Percentiles rank a stretch among this genome's conserved stretches.
phyloP scores from a whole-genome alignment of 2,797 vertebrate genomes.

The Pangasius krempfi region DNA sequence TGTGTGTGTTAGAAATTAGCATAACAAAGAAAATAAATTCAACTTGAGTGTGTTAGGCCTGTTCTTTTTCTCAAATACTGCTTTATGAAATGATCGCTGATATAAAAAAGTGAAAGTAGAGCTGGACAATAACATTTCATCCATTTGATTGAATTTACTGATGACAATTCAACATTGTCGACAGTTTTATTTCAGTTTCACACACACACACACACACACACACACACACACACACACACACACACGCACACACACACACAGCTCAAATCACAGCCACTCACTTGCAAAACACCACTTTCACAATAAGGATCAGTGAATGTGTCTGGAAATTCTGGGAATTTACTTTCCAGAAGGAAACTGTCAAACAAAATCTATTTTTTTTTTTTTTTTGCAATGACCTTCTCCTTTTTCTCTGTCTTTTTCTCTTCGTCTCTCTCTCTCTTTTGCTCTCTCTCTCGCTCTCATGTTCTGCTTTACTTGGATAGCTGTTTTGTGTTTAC shows the following conservation, averaged over 20 bases:
- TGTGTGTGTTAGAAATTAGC: not conserved
- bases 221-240: not conserved
- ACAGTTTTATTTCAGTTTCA: not conserved
- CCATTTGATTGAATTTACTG: not conserved
- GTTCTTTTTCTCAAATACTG: not conserved
- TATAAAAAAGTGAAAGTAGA: not conserved
- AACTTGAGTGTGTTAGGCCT: not conserved
- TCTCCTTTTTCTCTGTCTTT: not conserved
- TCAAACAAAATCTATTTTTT: not conserved
- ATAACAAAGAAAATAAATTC: not conserved
- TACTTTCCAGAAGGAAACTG: conserved; percentile 30
- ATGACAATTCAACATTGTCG: not conserved
- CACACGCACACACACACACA: not conserved
- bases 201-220: not conserved
- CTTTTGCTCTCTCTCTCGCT: not conserved
- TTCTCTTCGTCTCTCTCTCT: not conserved
- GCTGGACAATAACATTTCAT: not conserved
- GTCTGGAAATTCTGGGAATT: conserved; percentile 15
- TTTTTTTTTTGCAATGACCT: not conserved
- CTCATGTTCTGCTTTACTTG: not conserved
- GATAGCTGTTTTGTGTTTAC: not conserved
- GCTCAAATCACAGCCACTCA: not conserved
- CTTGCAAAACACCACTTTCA: conserved; percentile 22
- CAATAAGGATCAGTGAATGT: conserved; percentile 16
- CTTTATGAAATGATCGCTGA: not conserved